phyloP scores from a whole-genome alignment of 2,113 vertebrate genomes.

The Rhadina sibilatrix region DNA sequence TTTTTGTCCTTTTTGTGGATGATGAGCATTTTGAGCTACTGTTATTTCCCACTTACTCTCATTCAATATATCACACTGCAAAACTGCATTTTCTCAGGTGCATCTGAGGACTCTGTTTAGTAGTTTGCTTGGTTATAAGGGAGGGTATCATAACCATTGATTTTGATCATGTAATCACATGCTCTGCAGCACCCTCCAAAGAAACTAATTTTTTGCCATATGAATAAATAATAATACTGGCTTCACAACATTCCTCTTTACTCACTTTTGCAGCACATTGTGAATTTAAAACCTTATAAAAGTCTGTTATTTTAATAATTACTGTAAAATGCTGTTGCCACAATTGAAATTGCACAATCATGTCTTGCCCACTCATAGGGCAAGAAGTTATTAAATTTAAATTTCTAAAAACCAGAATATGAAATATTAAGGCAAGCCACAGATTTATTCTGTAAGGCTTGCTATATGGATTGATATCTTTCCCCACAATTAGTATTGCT shows the following conservation, averaged over 20 bases:
- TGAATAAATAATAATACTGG: background rate
- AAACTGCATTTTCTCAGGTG: background rate
- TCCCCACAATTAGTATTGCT: background rate
- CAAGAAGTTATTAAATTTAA: background rate
- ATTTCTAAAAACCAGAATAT: background rate
- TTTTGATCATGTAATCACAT: background rate
- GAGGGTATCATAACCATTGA: background rate
- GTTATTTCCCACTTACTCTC: background rate
- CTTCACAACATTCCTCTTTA: background rate
- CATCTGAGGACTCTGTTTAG: background rate
- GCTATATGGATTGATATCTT: background rate
- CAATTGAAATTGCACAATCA: background rate
- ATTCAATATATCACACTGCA: background rate
- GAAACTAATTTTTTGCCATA: background rate
- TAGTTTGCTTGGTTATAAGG: background rate
- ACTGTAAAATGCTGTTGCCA: background rate
- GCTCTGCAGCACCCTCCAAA: background rate
- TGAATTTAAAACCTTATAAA: background rate
- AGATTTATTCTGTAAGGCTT: background rate
- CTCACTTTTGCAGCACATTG: background rate
- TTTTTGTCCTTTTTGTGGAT: background rate
- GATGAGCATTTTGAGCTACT: background rate
- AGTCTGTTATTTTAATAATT: background rate
- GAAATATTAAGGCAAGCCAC: background rate
- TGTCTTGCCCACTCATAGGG: background rate